A percentile compares a stretch with the other conserved stretches of the same genome.
These are phyloP conservation scores for Periparus ater DNA, from an alignment of 2,797 vertebrate genomes.

Conservation along the genomic window DNA sequence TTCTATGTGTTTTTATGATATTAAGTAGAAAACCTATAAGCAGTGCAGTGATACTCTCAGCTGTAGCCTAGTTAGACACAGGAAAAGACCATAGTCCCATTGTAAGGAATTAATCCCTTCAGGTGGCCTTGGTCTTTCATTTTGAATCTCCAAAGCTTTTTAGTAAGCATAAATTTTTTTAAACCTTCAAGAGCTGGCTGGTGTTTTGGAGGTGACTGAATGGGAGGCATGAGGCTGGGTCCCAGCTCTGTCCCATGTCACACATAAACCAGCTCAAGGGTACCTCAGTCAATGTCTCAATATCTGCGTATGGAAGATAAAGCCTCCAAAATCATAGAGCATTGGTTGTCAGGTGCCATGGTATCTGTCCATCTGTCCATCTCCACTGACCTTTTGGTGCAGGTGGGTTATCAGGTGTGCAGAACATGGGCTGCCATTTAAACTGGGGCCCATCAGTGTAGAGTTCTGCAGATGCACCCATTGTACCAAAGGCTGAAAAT, in stretches of 20 bases:
- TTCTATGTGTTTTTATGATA: background rate
- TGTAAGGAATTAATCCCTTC: background rate
- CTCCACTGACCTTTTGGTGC: background rate
- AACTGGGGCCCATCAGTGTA: background rate
- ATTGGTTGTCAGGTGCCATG: background rate
- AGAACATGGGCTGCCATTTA: background rate
- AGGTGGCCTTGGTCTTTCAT: background rate
- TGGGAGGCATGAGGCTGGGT: background rate
- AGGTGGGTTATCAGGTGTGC: background rate
- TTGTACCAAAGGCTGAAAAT: background rate
- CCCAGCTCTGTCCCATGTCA: background rate
- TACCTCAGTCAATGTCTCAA: background rate
- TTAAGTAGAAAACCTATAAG: background rate
- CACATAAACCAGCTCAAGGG: background rate
- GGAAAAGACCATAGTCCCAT: background rate
- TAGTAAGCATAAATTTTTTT: background rate
- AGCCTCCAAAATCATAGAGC: background rate
- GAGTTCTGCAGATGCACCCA: background rate
- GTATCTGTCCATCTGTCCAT: background rate
- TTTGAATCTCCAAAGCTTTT: background rate
- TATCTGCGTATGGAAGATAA: background rate
- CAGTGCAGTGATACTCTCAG: background rate
- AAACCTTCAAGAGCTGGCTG: background rate
- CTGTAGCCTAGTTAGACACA: background rate
- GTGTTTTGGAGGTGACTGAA: background rate